Conservation (phyloP, 2,888 invertebrate genomes). For the Callimorpha dominula region DNA sequence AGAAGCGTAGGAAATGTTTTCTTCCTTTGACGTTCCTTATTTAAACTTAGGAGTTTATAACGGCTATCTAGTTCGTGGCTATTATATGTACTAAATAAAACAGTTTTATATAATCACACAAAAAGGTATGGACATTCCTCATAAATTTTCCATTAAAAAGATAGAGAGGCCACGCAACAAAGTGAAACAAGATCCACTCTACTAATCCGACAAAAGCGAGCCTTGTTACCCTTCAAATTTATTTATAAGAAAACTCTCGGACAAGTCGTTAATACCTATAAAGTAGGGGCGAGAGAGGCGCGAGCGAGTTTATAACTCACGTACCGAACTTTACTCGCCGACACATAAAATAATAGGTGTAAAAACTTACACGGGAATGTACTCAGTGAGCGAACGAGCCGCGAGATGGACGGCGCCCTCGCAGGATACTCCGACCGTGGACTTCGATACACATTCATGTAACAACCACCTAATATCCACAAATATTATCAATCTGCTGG, state of each 20-base stretch:
- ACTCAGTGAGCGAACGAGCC: constrained; percentile 83
- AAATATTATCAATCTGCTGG: constrained; percentile 41
- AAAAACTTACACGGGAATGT: constrained; percentile 87
- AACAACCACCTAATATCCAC: constrained; percentile 46
- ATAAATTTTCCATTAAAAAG: constrained; percentile 80
- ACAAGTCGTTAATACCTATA: constrained; percentile 88
- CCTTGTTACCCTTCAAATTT: constrained; percentile 87
- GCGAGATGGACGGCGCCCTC: constrained; percentile 80
- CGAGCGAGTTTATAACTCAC: constrained; percentile 87
- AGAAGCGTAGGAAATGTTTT: constrained; percentile 8
- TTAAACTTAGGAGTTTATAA: neutral
- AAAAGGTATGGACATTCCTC: constrained; percentile 62
- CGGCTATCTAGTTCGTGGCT: constrained; percentile 8
- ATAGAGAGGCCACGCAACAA: constrained; percentile 83
- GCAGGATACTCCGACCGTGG: constrained; percentile 43
- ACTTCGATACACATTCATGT: constrained; percentile 50
- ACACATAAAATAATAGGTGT: constrained; percentile 88
- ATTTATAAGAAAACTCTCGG: constrained; percentile 88
- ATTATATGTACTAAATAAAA: constrained; percentile 4
- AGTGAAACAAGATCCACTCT: constrained; percentile 87
- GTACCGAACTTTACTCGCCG: constrained; percentile 87
- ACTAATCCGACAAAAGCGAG: constrained; percentile 87
- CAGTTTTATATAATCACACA: constrained; percentile 53
- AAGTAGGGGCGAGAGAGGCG: constrained; percentile 87
- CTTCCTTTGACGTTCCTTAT: constrained; percentile 1